Percentiles rank a stretch among this genome's conserved stretches.
These are phyloP conservation scores for Lateolabrax maculatus DNA, from an alignment of 2,797 vertebrate species.

Conservation along the genomic window DNA sequence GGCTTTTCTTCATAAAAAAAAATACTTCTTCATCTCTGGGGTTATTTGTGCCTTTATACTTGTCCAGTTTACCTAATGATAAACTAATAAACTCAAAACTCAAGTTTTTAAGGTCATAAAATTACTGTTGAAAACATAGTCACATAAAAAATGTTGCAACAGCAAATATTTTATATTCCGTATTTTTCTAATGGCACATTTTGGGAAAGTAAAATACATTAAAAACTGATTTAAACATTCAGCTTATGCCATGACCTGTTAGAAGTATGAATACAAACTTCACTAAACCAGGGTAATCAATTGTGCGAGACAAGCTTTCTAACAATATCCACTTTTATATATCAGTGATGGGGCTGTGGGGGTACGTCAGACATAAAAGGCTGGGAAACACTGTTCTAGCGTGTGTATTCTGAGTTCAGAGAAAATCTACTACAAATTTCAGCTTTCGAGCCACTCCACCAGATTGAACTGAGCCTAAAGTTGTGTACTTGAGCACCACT, in stretches of 20 bases:
- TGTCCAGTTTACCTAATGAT: too few species aligned
- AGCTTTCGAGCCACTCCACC: conserved; percentile 1
- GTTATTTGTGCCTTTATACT: neutral
- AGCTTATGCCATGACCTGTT: neutral
- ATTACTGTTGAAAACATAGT: too few species aligned
- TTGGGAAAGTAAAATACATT: too few species aligned
- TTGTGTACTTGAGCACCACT: conserved; percentile 27
- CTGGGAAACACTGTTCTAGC: neutral
- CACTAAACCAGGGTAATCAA: neutral
- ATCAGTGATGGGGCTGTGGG: too few species aligned
- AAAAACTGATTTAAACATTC: too few species aligned
- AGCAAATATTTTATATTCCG: too few species aligned
- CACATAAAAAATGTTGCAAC: neutral
- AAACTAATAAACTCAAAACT: neutral
- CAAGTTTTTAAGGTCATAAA: neutral
- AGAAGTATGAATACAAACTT: neutral
- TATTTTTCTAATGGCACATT: too few species aligned
- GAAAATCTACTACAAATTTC: neutral
- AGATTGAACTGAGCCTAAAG: conserved; percentile 4
- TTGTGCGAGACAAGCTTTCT: neutral
- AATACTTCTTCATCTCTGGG: neutral
- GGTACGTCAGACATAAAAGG: neutral
- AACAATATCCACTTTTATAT: neutral
- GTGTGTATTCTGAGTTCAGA: neutral
- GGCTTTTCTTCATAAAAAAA: neutral